A percentile compares a stretch with the other conserved stretches of the same genome.
Evolutionary conservation across 1,140 invertebrate genomes (phyloP).

Genomic region (Eupeodes corollae): DNA sequence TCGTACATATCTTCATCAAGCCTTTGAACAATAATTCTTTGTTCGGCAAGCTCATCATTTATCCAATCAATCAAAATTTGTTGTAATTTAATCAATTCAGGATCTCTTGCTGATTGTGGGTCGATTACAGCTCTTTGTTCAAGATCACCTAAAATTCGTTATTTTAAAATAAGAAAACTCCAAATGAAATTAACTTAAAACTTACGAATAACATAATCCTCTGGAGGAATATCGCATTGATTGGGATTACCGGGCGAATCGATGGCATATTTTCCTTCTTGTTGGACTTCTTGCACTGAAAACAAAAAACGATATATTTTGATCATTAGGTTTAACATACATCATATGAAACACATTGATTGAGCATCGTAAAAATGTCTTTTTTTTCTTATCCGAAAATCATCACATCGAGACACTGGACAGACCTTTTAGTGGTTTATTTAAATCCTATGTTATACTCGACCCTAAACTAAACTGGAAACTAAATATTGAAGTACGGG

Average conservation of each 20-base stretch:
- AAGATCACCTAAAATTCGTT: constrained; percentile 62
- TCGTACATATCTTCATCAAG: constrained; percentile 97
- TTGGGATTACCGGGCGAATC: constrained; percentile 85
- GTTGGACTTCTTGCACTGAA: constrained; percentile 85
- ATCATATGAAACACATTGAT: too few relatives aligned
- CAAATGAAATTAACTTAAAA: constrained; percentile 11
- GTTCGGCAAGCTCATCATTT: constrained; percentile 92
- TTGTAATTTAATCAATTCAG: constrained; percentile 77
- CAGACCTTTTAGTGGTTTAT: too few relatives aligned
- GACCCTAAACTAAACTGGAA: too few relatives aligned
- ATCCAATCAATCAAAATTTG: constrained; percentile 93
- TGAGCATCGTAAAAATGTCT: too few relatives aligned
- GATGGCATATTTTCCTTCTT: constrained; percentile 93
- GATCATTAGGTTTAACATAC: too few relatives aligned
- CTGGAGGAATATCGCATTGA: constrained; percentile 73
- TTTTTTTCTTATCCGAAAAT: too few relatives aligned
- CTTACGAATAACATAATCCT: constrained; percentile 81
- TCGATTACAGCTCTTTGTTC: constrained; percentile 96
- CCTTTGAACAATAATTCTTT: constrained; percentile 95
- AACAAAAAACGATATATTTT: constrained; percentile 3
- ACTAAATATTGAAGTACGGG: too few relatives aligned
- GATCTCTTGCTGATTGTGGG: constrained; percentile 72
- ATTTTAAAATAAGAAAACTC: background rate
- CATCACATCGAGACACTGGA: too few relatives aligned
- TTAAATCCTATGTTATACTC: too few relatives aligned